phyloP scores from a whole-genome alignment of 2,888 invertebrate genomes.

The Lithosia quadra region DNA sequence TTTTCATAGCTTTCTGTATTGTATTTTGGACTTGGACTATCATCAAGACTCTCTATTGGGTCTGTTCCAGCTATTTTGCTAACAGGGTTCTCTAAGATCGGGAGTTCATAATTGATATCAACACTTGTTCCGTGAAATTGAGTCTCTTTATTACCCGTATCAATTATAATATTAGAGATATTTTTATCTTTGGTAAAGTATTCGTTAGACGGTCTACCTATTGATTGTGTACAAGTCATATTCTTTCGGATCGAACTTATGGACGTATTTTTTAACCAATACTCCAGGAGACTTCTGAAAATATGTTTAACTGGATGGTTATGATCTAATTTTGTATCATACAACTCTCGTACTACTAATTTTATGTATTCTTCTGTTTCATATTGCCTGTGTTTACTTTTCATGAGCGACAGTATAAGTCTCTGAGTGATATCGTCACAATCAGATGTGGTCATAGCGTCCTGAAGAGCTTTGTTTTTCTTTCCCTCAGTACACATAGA shows the following conservation, averaged over 20 bases:
- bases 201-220: conserved; percentile 63
- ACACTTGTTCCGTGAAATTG: conserved; percentile 63
- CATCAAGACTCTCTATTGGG: conserved; percentile 8
- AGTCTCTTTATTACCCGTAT: conserved; percentile 61
- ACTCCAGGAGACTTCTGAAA: conserved; percentile 72
- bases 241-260: conserved; percentile 55
- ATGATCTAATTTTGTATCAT: conserved; percentile 58
- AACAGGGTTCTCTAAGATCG: conserved; percentile 3
- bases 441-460: conserved; percentile 57
- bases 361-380: conserved; percentile 62
- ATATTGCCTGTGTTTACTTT: conserved; percentile 41
- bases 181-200: conserved; percentile 68
- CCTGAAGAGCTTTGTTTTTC: conserved; percentile 57
- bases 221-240: conserved; percentile 58
- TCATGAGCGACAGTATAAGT: conserved; percentile 65
- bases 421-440: conserved; percentile 69
- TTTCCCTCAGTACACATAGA: conserved; percentile 35
- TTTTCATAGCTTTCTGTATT: conserved; percentile 66
- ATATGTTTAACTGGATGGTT: conserved; percentile 69
- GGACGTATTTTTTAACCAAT: conserved; percentile 71
- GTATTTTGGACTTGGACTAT: conserved; percentile 43
- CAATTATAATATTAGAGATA: conserved; percentile 60
- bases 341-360: conserved; percentile 69
- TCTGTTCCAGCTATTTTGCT: conserved; percentile 16
- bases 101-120: conserved; percentile 19